Base-by-base conservation (phyloP, 1,140 invertebrate genomes). In the Streblospio benedicti region DNA sequence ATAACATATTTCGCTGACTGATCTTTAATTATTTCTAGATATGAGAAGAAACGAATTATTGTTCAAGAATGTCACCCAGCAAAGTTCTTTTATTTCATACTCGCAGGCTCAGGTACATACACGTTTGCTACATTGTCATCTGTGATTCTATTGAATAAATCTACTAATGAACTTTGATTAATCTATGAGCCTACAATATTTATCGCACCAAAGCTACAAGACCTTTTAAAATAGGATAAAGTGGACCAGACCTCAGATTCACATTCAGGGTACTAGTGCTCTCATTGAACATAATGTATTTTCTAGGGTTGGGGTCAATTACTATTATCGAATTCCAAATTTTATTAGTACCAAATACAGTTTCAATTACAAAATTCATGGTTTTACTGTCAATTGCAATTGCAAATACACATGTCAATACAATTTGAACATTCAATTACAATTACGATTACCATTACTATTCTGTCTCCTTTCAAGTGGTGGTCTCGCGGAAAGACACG, bases 61-160 rank as follows among this genome's bases (percentile, higher is more conserved):
- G 62, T 71, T 4, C 52, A 70, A 56, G 69, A 74, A 61, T 71
- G 71, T 2, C 70, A 73, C 41, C 47, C 65, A 16, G 69, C 71
- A 1, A 64, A 66, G 63, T 63, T 67, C 38, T 74, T 71, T 54
- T 74, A 73, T 54, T 73, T 72, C 53, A 65, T 74, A 9, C 57
- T 74, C 16, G 70, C 72, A 6, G 72, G 72, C 18, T 69, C 70
- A 62, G 72, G 72, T 74, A 61, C 59, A 52, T 58, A 2, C 30
- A 12, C 41, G 9, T 20, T 12, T 12, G 51, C 6, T 18, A 32
- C 6, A 2, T 23, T 50, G 47, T 50, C 23, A 49, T 14, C 23
- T 49, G 25, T 49, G 23, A 12, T 23, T 9, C 12, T 9, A 14
- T 49, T 49, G 9, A 9, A 12, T 14, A 23, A 14, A 23, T 14